These are phyloP conservation scores for Camponotus floridanus DNA, from an alignment of 1,140 invertebrate species.

Conservation along the genomic window DNA sequence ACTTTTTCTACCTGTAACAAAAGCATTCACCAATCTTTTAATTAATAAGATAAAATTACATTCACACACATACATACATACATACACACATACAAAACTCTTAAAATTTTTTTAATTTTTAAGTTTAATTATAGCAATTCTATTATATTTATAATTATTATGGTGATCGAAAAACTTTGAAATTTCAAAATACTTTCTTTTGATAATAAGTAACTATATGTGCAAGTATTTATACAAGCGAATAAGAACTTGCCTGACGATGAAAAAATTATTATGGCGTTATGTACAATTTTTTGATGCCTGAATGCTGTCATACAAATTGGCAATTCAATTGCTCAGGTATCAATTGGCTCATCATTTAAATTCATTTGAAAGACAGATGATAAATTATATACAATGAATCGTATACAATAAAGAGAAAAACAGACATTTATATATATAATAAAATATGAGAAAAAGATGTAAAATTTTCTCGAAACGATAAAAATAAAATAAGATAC, in stretches of 20 bases:
- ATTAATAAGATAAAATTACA: conserved; percentile 29
- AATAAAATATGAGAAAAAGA: not conserved
- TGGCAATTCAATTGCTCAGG: not conserved
- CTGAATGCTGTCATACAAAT: conserved; percentile 1
- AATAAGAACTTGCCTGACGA: conserved; percentile 37
- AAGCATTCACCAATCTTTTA: conserved; percentile 21
- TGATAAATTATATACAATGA: not conserved
- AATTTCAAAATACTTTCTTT: not conserved
- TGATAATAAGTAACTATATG: conserved; percentile 5
- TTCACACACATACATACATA: not conserved
- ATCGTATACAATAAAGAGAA: too few species aligned
- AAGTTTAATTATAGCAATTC: not conserved
- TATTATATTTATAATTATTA: not conserved
- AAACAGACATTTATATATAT: not conserved
- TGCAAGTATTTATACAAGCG: not conserved
- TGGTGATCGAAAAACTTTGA: not conserved
- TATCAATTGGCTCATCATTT: not conserved
- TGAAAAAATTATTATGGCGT: conserved; percentile 20
- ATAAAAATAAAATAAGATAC: too few species aligned
- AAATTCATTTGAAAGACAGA: not conserved
- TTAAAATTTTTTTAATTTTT: not conserved
- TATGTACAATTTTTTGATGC: conserved; percentile 31
- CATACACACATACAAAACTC: not conserved
- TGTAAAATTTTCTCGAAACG: too few species aligned
- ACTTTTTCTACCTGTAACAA: conserved; percentile 66